These are phyloP conservation scores for Chondrosia reniformis DNA, from an alignment of 37 sponge, comb jelly and placozoan genomes.

Conservation along the genomic window DNA sequence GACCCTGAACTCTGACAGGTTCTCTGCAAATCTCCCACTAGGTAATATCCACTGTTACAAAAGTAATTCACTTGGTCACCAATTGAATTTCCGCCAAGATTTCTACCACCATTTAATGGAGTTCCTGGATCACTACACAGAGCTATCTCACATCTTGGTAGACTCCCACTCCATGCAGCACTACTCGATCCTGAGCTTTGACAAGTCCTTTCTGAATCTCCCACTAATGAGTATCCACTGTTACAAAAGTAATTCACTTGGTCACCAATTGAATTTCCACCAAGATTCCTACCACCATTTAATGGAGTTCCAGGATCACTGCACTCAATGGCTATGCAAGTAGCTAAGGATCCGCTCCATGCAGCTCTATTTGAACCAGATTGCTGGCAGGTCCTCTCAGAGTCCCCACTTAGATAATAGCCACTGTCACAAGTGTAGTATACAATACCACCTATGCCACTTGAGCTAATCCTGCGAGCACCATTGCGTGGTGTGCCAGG, in stretches of 20 bases:
- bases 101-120: conserved; percentile 41
- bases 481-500: background rate
- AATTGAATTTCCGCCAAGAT: conserved; percentile 6
- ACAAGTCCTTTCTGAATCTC: background rate
- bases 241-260: conserved; percentile 24
- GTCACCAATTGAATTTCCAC: conserved; percentile 6
- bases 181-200: too few relatives aligned
- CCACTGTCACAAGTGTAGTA: conserved; percentile 12
- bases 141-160: conserved; percentile 5
- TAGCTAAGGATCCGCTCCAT: background rate
- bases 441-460: background rate
- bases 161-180: background rate
- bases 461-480: background rate
- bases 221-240: background rate
- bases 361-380: too few relatives aligned
- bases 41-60: conserved; percentile 37
- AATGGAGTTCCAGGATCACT: background rate
- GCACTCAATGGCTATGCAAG: background rate
- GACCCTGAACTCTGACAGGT: conserved; percentile 25
- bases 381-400: background rate
- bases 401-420: conserved; percentile 6
- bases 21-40: conserved; percentile 27
- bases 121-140: conserved; percentile 34
- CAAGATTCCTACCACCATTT: background rate
- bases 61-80: conserved; percentile 26